Evolutionary conservation across 2,797 vertebrate species (phyloP).

Genomic region (Sebastes itinus): DNA sequence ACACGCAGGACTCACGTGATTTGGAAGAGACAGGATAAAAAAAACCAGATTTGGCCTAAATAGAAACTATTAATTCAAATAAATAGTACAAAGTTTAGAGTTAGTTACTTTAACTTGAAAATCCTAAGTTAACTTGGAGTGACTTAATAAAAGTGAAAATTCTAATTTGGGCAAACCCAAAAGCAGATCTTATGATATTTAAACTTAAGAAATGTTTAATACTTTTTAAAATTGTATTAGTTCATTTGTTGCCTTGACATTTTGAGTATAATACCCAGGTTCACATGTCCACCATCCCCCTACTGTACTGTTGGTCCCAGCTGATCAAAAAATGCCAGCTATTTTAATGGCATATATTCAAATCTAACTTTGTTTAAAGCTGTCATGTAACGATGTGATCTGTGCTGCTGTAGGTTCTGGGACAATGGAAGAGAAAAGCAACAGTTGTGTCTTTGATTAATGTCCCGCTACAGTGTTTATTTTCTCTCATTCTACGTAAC

Average conservation of each 20-base stretch:
- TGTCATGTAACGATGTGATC: constrained; percentile 19
- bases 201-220: background rate
- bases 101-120: background rate
- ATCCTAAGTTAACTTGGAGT: too few species aligned
- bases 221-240: background rate
- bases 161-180: background rate
- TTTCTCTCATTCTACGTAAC: constrained; percentile 69
- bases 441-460: constrained; percentile 67
- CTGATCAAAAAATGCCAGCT: background rate
- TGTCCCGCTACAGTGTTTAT: constrained; percentile 65
- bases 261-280: background rate
- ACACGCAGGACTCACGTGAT: background rate
- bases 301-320: background rate
- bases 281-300: background rate
- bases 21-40: background rate
- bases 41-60: background rate
- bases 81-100: background rate
- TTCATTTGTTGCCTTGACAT: background rate
- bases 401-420: constrained; percentile 72
- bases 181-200: background rate
- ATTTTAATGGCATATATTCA: background rate
- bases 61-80: background rate
- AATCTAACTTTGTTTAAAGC: background rate
- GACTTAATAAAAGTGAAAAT: background rate
- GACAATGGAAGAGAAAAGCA: constrained; percentile 76